phyloP scores from a whole-genome alignment of 2,797 vertebrate species.

The Discoglossus pictus region DNA sequence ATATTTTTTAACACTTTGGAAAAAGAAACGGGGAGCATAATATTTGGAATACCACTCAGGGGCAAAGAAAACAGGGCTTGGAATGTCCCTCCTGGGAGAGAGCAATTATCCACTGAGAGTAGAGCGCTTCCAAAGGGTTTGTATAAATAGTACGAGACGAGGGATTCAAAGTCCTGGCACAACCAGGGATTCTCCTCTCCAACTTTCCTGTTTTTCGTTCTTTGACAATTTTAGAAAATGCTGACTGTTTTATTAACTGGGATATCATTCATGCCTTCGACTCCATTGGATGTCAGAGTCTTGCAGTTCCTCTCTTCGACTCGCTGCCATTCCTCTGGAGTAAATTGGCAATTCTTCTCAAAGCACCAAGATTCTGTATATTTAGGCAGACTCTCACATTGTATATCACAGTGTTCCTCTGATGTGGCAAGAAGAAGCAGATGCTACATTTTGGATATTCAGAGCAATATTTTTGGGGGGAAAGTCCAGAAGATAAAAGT shows the following conservation, averaged over 20 bases:
- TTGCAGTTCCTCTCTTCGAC: background rate
- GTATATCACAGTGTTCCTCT: no score
- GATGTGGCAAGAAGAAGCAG: no score
- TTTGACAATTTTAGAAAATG: conserved; percentile 23
- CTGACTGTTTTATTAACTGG: conserved; percentile 29
- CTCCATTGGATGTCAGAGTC: background rate
- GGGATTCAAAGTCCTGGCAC: background rate
- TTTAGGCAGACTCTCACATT: background rate
- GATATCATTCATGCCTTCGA: conserved; percentile 16
- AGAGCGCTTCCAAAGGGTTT: background rate
- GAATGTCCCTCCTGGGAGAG: conserved; percentile 30
- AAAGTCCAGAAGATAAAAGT: no score
- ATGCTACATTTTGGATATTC: no score
- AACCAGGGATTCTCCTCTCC: conserved; percentile 1
- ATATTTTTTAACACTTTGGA: conserved; percentile 37
- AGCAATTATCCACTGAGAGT: conserved; percentile 20
- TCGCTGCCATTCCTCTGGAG: background rate
- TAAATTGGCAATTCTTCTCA: conserved; percentile 4
- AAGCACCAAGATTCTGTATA: background rate
- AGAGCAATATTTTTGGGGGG: no score
- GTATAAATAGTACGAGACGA: conserved; percentile 1
- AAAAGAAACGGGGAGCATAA: conserved; percentile 50
- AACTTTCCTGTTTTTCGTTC: conserved; percentile 30
- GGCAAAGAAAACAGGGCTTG: conserved; percentile 46
- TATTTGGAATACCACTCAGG: conserved; percentile 56